Conservation (phyloP, 2,797 vertebrate genomes). For the Sebastes alutus region DNA sequence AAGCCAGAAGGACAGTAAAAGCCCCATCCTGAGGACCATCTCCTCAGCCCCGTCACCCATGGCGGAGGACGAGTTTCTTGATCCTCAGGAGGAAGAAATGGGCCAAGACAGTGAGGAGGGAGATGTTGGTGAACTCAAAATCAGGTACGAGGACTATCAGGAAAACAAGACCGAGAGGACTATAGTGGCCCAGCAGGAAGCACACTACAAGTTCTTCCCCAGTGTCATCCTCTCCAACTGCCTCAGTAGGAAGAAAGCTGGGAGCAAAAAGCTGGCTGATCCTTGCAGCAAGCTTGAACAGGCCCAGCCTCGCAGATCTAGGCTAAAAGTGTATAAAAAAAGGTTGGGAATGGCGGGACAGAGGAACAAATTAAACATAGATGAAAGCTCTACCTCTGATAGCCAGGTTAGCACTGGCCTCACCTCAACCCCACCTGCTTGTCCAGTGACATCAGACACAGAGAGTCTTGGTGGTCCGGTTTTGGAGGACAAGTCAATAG, state of each 20-base stretch:
- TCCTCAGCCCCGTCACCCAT: conserved; percentile 61
- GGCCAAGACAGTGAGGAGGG: conserved; percentile 85
- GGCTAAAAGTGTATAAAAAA: conserved; percentile 89
- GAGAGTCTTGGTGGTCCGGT: background rate
- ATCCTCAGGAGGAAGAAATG: conserved; percentile 65
- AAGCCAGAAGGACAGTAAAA: conserved; percentile 72
- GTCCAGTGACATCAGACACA: conserved; percentile 41
- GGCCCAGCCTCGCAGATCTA: conserved; percentile 84
- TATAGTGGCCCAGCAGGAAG: conserved; percentile 94
- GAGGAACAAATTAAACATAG: conserved; percentile 67
- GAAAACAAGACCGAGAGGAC: conserved; percentile 94
- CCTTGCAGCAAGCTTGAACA: conserved; percentile 83
- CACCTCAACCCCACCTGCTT: conserved; percentile 20
- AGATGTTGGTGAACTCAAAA: conserved; percentile 94
- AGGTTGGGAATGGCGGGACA: conserved; percentile 76
- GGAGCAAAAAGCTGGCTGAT: conserved; percentile 71
- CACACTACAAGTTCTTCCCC: conserved; percentile 98
- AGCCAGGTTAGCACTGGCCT: conserved; percentile 75
- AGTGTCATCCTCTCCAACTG: conserved; percentile 99
- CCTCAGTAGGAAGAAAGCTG: conserved; percentile 88
- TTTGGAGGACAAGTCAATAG: conserved; percentile 26
- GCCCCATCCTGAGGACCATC: conserved; percentile 68
- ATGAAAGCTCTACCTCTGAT: conserved; percentile 82
- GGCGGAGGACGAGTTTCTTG: conserved; percentile 65
- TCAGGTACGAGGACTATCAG: conserved; percentile 97